Conservation (phyloP, 1,140 invertebrate species). For the Bombus sibiricus region DNA sequence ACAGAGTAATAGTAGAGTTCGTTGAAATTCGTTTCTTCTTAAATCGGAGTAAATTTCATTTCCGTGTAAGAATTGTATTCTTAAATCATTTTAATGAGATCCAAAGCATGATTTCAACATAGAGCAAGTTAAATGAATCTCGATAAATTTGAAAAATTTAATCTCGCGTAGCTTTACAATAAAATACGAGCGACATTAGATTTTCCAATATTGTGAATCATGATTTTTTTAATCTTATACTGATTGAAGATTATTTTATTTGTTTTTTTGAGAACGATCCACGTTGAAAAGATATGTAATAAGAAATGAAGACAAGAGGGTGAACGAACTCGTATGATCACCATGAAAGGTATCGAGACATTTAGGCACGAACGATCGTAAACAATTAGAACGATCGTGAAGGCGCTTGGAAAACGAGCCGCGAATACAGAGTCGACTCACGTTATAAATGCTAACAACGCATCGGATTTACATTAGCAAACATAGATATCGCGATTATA, state of each 20-base stretch:
- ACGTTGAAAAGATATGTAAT: neutral
- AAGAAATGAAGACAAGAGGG: neutral
- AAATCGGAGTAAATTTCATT: neutral
- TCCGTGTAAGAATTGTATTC: neutral
- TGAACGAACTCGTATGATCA: neutral
- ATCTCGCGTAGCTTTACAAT: neutral
- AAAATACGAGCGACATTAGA: too few species aligned
- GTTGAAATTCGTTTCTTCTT: neutral
- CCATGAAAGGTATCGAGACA: neutral
- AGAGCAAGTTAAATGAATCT: too few species aligned
- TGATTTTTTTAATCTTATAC: too few species aligned
- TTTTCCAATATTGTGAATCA: too few species aligned
- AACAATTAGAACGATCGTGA: constrained; percentile 39
- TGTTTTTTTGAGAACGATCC: neutral
- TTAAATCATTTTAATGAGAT: neutral
- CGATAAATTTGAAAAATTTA: constrained; percentile 11
- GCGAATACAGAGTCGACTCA: constrained; percentile 13
- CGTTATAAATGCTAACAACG: constrained; percentile 58
- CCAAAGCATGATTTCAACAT: neutral
- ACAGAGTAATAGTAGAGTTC: neutral
- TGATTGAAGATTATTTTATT: neutral
- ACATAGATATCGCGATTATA: constrained; percentile 62
- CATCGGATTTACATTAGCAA: constrained; percentile 56
- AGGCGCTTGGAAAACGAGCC: constrained; percentile 10
- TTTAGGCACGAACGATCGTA: constrained; percentile 27